Base-by-base conservation (phyloP, 2,888 invertebrate species). In the Netelia virgata region DNA sequence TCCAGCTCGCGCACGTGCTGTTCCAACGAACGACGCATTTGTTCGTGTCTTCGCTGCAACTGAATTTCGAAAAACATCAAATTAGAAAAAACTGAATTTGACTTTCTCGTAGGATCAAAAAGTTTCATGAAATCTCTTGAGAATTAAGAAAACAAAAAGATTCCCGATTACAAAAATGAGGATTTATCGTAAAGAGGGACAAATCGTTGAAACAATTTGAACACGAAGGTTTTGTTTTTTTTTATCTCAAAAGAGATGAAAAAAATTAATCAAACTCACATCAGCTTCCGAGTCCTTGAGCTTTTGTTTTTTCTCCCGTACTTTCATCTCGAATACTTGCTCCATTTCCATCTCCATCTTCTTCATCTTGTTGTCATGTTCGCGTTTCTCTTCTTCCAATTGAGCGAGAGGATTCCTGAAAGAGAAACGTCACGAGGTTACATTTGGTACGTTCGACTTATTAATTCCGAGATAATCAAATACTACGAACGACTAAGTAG, bases 281-380 rank as follows among this genome's bases (percentile, higher is more conserved):
- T 99, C 99, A 87, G 96, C 95, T 94, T 99, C 99, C 0, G 98
- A 98, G 94, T 99, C 99, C 94, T 98, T 98, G 90, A 99, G 95
- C 94, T 99, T 99, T 91, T 98, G 98, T 92, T 97, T 97, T 95
- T 99, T 99, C 94, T 99, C 99, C 91, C 97, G 96, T 70, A 98
- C 99, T 95, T 99, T 99, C 97, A 98, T 98, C 94, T 99, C 98
- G 94, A 99, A 99, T 87, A 99, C 99, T 95, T 98, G 98, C 93
- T 99, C 99, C 98, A 99, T 98, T 94, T 99, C 99, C 59, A 97
- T 97, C 94, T 99, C 99, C 98, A 98, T 98, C 94, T 99, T 99
- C 94, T 99, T 99, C 97, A 99, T 98, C 94, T 98, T 98, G 87
- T 96, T 95, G 93, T 99, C 98, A 91, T 99, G 99, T 91, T 99